Percentiles rank a stretch among this genome's conserved stretches.
phyloP scores from a whole-genome alignment of 2,888 invertebrate genomes.

The Drosophila neotestacea region DNA sequence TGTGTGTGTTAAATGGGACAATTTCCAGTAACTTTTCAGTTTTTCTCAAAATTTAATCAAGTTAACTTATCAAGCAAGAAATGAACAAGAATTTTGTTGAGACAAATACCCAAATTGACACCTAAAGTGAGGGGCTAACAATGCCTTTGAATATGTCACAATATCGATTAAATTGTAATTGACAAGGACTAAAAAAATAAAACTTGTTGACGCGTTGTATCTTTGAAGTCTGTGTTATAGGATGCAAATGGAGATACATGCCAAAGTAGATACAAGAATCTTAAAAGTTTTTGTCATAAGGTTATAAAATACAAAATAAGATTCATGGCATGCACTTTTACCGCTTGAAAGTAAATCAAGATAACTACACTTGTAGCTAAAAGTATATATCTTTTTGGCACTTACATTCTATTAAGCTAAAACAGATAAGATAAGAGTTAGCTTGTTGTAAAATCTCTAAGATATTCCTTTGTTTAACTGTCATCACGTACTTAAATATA shows the following conservation, averaged over 20 bases:
- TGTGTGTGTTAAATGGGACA: too few species aligned
- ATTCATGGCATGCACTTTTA: neutral
- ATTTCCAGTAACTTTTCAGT: too few species aligned
- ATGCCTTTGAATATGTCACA: constrained; percentile 15
- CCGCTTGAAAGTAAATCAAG: neutral
- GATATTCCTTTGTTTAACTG: constrained; percentile 9
- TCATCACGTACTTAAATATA: constrained; percentile 9
- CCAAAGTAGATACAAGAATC: neutral
- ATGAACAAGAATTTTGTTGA: neutral
- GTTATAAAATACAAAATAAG: neutral
- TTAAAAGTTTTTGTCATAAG: neutral
- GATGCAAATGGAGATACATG: neutral
- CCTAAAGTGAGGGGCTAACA: neutral
- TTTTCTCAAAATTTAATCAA: constrained; percentile 17
- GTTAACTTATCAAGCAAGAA: constrained; percentile 4
- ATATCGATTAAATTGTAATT: neutral
- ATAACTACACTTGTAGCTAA: neutral
- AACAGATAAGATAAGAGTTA: constrained; percentile 6
- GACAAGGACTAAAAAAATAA: neutral
- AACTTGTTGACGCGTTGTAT: neutral
- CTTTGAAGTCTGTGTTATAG: constrained; percentile 2
- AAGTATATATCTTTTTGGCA: neutral
- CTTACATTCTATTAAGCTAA: neutral
- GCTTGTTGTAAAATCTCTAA: constrained; percentile 5
- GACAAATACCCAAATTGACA: neutral